Evolutionary conservation across 2,113 vertebrate species (phyloP).

Genomic region (Heteronetta atricapilla): DNA sequence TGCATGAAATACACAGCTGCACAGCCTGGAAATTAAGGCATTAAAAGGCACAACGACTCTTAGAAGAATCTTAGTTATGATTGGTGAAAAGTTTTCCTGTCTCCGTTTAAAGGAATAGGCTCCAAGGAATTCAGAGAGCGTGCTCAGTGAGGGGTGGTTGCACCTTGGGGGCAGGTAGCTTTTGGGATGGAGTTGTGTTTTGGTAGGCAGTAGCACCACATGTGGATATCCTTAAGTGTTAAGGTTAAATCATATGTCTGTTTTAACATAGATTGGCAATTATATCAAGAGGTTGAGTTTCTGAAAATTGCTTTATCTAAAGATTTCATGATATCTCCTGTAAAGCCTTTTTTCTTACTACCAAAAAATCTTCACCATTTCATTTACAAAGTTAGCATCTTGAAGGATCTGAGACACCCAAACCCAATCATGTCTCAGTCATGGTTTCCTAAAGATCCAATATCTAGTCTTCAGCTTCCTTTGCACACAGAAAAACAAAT

Average conservation of each 20-base stretch:
- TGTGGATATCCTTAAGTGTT: background rate
- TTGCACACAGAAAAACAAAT: background rate
- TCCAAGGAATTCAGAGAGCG: too few relatives aligned
- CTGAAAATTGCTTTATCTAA: background rate
- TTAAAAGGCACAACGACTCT: too few relatives aligned
- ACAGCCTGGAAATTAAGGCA: too few relatives aligned
- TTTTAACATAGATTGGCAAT: background rate
- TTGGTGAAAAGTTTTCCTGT: too few relatives aligned
- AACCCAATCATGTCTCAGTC: background rate
- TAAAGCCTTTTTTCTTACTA: background rate
- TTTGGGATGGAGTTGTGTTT: too few relatives aligned
- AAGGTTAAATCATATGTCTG: too few relatives aligned
- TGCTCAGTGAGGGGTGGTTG: too few relatives aligned
- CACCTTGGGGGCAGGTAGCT: too few relatives aligned
- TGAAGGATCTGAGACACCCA: background rate
- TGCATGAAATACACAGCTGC: too few relatives aligned
- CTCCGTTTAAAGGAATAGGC: too few relatives aligned
- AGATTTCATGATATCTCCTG: background rate
- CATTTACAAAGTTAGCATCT: background rate
- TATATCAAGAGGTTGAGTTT: background rate
- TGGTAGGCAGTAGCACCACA: too few relatives aligned
- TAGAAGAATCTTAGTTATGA: too few relatives aligned
- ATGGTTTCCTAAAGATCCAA: background rate
- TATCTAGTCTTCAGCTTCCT: background rate
- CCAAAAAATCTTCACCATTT: background rate